Evolutionary conservation across 2,113 vertebrate genomes (phyloP), one percentile per base, ranked within the genome.

Genomic region (Dendropsophus ebraccatus): DNA sequence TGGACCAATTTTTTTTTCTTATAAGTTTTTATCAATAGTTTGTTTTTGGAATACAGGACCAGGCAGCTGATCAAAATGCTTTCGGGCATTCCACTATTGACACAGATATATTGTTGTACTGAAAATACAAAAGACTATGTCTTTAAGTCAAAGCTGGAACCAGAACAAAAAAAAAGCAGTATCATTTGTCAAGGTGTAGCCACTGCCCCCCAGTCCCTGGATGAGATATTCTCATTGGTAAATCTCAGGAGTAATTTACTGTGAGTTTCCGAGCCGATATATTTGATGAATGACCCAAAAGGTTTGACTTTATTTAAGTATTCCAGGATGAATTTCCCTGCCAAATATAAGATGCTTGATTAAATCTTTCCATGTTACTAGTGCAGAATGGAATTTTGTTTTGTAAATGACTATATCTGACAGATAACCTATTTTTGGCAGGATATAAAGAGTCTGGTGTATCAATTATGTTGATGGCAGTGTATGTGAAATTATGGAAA

Each of bases 281-380:
- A 83, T 54, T 62, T 84, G 54, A 84, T 84, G 30, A 75, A 84
- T 76, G n/a, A 32, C n/a, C n/a, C 17, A 4, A 56, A 17, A 8
- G 10, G n/a, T 76, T 21, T 49, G 52, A 75, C n/a, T 75, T 75
- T 25, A 74, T 75, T 50, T 30, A 13, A 60, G 47, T 32, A 60
- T 75, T 70, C 72, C 70, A 5, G 30, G 54, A 75, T 84, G 74
- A 76, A 75, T 62, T 52, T 60, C 17, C 37, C 37, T 16, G 69
- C 82, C 11, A 75, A 62, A 84, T 49, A 11, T 60, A 32, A 45
- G 78, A 45, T 19, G 16, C n/a, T 35, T 75, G 82, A 84, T 84
- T 75, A 75, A 28, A 84, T 76, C 41, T 84, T 47, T 21, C 14
- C 23, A 47, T 84, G 52, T 75, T 58, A 17, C 82, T 47, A 28